Evolutionary conservation across 2,113 vertebrate genomes (phyloP).

Genomic region (Macquaria australasica): DNA sequence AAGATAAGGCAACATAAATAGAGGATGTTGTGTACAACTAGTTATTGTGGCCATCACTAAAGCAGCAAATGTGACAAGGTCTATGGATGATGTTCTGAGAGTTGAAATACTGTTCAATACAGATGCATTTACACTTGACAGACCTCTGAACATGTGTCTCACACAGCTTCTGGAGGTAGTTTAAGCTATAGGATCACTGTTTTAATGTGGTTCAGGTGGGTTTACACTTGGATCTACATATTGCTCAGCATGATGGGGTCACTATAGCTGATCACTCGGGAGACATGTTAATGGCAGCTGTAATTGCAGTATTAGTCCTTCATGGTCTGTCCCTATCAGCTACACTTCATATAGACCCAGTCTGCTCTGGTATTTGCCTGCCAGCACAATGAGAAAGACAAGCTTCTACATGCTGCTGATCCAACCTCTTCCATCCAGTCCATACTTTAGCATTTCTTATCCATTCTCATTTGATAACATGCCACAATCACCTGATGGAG

Average conservation of each 20-base stretch:
- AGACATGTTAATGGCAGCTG: background rate
- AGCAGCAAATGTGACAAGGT: background rate
- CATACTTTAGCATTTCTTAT: background rate
- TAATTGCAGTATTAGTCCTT: background rate
- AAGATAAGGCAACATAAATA: background rate
- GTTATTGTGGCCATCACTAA: background rate
- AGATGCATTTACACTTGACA: background rate
- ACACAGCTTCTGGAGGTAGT: background rate
- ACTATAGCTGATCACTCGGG: background rate
- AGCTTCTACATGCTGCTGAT: constrained; percentile 84
- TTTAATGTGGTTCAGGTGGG: background rate
- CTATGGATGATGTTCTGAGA: background rate
- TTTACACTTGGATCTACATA: background rate
- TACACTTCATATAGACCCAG: constrained; percentile 33
- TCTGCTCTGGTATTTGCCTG: constrained; percentile 86
- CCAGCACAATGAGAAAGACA: constrained; percentile 81
- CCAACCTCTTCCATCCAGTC: background rate
- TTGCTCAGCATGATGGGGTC: background rate
- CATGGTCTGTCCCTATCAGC: background rate
- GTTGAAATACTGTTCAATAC: no score
- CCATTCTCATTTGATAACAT: constrained; percentile 12
- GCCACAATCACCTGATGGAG: background rate
- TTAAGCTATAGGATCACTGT: background rate
- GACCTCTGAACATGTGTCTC: background rate
- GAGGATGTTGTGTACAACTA: background rate